These are phyloP conservation scores for Synodontis membranacea DNA, from an alignment of 2,113 vertebrate genomes.

Conservation along the genomic window DNA sequence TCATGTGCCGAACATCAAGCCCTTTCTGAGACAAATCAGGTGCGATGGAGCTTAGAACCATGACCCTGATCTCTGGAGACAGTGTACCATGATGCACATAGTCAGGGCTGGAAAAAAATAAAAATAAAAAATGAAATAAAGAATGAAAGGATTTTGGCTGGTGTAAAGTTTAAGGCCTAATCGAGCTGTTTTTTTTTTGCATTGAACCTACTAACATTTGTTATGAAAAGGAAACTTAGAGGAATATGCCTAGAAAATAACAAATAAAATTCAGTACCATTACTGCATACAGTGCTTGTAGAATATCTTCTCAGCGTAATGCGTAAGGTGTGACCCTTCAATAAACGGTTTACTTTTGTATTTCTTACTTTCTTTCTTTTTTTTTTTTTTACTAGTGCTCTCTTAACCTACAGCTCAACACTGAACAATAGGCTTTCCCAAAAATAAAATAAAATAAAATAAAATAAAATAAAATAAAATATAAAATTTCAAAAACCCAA, in stretches of 20 bases:
- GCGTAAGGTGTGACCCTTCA: conserved; percentile 23
- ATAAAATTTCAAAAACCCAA: background rate
- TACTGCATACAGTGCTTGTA: conserved; percentile 36
- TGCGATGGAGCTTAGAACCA: conserved; percentile 3
- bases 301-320: conserved; percentile 23
- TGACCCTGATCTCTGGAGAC: background rate
- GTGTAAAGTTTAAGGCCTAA: conserved; percentile 32
- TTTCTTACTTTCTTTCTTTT: background rate
- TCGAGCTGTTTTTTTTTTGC: background rate
- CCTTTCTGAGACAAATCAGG: conserved; percentile 38
- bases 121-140: background rate
- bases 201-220: conserved; percentile 9
- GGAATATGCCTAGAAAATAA: conserved; percentile 16
- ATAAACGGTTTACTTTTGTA: background rate
- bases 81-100: background rate
- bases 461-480: background rate
- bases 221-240: conserved; percentile 17
- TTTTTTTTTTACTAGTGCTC: conserved; percentile 5
- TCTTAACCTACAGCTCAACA: background rate
- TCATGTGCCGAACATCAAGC: conserved; percentile 38
- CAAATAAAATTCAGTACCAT: conserved; percentile 35
- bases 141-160: conserved; percentile 24
- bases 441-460: background rate
- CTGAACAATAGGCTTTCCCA: background rate
- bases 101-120: background rate